A percentile compares a stretch with the other conserved stretches of the same genome.
These are phyloP conservation scores for Heliconius eleuchia DNA, from an alignment of 1,140 invertebrate species.

Conservation along the genomic window DNA sequence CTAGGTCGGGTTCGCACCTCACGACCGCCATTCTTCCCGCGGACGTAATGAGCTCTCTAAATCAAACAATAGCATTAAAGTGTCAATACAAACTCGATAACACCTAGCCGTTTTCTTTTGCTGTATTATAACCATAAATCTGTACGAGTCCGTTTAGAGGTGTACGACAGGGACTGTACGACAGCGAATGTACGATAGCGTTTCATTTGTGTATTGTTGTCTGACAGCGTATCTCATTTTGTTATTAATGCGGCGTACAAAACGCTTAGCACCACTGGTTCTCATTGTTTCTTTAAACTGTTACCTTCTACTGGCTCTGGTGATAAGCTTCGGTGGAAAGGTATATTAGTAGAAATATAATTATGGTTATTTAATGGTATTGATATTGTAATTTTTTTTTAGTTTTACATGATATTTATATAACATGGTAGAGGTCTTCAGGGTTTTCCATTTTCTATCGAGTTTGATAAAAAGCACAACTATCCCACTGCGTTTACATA, in stretches of 20 bases:
- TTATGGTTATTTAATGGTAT: neutral
- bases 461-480: too few species aligned
- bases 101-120: conserved; percentile 77
- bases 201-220: conserved; percentile 48
- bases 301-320: conserved; percentile 13
- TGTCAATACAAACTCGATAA: conserved; percentile 77
- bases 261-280: conserved; percentile 11
- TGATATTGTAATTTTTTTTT: too few species aligned
- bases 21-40: conserved; percentile 70
- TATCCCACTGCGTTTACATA: too few species aligned
- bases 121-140: conserved; percentile 76
- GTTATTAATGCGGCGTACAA: conserved; percentile 35
- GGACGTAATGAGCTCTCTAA: conserved; percentile 75
- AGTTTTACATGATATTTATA: too few species aligned
- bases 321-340: neutral
- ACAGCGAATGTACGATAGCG: conserved; percentile 40
- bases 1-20: conserved; percentile 55
- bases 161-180: neutral
- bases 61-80: conserved; percentile 81
- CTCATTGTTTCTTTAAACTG: conserved; percentile 28
- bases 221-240: conserved; percentile 41
- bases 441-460: too few species aligned
- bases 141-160: conserved; percentile 54
- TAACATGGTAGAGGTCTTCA: too few species aligned
- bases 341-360: neutral